These are phyloP conservation scores for Tromatobia lineatoria DNA, from an alignment of 2,888 invertebrate genomes.

Conservation along the genomic window DNA sequence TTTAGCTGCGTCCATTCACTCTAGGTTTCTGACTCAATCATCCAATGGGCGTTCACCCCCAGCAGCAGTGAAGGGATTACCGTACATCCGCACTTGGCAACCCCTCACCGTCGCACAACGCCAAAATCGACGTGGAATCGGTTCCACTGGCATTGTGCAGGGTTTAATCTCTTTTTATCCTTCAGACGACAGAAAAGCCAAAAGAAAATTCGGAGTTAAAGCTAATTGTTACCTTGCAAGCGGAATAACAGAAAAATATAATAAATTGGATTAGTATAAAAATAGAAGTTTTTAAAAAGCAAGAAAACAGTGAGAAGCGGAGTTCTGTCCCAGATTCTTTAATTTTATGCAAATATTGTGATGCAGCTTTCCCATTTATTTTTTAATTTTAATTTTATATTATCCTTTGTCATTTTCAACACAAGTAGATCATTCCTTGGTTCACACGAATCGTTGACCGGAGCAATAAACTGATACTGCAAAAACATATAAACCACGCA, in stretches of 20 bases:
- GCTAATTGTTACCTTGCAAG: slow-evolving; percentile 26
- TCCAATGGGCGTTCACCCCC: slow-evolving; percentile 34
- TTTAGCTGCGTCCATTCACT: slow-evolving; percentile 68
- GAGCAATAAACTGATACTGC: no score
- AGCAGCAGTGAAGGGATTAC: slow-evolving; percentile 71
- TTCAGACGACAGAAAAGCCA: slow-evolving; percentile 42
- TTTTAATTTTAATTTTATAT: no score
- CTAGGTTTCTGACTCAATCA: slow-evolving; percentile 69
- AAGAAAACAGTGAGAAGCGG: no score
- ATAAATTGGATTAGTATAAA: background rate
- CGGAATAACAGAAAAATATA: slow-evolving; percentile 30
- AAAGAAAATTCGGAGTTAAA: slow-evolving; percentile 25
- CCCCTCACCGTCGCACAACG: slow-evolving; percentile 3
- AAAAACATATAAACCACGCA: no score
- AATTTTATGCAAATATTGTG: no score
- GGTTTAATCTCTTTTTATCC: slow-evolving; percentile 34
- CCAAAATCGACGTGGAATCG: slow-evolving; percentile 20
- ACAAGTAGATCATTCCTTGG: no score
- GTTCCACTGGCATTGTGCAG: slow-evolving; percentile 6
- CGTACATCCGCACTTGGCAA: slow-evolving; percentile 63
- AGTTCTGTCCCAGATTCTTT: no score
- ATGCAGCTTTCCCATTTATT: no score
- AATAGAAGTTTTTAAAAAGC: background rate
- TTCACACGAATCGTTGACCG: no score
- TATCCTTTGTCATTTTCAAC: no score